Percentiles rank a stretch among this genome's conserved stretches.
Conservation (phyloP, 2,113 vertebrate genomes). For the Baryphthengus martii region DNA sequence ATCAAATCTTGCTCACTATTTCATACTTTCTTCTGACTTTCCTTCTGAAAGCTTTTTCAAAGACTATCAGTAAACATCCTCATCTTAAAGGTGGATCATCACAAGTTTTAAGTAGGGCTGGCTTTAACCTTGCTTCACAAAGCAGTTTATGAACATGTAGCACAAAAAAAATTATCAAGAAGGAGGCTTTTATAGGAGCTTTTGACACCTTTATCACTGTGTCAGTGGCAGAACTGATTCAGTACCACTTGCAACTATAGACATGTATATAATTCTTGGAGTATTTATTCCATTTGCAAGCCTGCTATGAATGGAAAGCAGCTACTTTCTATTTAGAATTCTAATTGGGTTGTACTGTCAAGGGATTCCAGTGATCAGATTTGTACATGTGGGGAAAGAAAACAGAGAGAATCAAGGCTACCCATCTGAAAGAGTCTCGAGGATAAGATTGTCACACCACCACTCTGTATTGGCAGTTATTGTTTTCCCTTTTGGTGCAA, state of each 20-base stretch:
- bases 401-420: background rate
- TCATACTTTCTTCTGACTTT: background rate
- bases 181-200: background rate
- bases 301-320: background rate
- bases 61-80: background rate
- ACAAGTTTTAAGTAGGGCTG: background rate
- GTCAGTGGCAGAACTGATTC: background rate
- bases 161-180: accelerated
- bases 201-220: background rate
- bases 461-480: background rate
- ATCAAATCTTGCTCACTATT: background rate
- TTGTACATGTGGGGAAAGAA: background rate
- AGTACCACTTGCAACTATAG: background rate
- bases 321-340: background rate
- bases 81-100: background rate
- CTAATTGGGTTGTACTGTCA: background rate
- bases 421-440: background rate
- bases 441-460: background rate
- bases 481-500: background rate
- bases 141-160: background rate
- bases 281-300: background rate
- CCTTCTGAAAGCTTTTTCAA: background rate
- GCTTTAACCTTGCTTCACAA: background rate
- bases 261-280: background rate
- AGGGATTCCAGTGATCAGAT: background rate